phyloP scores from a whole-genome alignment of 53 echinoderm and acorn worm genomes.

The Mesocentrotus franciscanus region DNA sequence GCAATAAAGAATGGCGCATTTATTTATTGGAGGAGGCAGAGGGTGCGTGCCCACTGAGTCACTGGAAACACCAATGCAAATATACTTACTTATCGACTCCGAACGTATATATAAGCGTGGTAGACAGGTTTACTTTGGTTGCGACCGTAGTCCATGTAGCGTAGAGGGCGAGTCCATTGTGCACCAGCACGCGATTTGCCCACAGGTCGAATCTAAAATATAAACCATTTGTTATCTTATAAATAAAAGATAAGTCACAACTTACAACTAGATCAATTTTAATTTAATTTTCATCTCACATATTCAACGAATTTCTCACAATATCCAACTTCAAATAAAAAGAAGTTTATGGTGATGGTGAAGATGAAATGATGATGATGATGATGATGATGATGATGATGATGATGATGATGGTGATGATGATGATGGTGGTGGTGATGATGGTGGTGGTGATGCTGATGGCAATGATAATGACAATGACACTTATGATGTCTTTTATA shows the following conservation, averaged over 20 bases:
- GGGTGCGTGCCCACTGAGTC: no score
- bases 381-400: background rate
- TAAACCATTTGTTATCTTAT: background rate
- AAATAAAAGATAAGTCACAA: no score
- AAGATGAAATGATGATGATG: background rate
- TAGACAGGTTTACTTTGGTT: slow-evolving; percentile 60
- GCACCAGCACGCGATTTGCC: slow-evolving; percentile 66
- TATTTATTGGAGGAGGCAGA: no score
- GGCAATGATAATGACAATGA: background rate
- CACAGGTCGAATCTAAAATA: slow-evolving; percentile 66
- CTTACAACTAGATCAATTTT: no score
- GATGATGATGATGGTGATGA: background rate
- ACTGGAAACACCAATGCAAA: background rate
- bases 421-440: background rate
- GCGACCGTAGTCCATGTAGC: slow-evolving; percentile 76
- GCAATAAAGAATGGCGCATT: no score
- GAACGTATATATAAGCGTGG: slow-evolving; percentile 62
- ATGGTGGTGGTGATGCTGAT: background rate
- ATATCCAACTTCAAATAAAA: no score
- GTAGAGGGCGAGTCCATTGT: slow-evolving; percentile 76
- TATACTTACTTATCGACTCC: slow-evolving; percentile 66
- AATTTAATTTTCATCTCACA: no score
- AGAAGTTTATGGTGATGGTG: background rate
- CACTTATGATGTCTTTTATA: background rate
- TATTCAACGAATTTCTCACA: no score